Percentiles rank a stretch among this genome's conserved stretches.
Evolutionary conservation across 2,888 invertebrate genomes (phyloP).

Genomic region (Xanthia icteritia): DNA sequence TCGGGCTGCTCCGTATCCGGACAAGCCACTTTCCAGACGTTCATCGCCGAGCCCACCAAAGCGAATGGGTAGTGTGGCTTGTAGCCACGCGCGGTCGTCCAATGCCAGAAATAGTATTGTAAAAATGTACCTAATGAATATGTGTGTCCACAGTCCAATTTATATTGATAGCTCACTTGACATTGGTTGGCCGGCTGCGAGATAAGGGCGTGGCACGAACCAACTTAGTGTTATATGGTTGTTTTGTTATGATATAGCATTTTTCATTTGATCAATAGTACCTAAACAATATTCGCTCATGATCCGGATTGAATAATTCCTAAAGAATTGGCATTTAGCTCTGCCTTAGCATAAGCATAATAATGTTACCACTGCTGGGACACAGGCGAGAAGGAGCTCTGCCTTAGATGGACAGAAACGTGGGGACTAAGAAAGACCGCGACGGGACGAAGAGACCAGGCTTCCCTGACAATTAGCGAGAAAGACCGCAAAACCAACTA

Average conservation of each 20-base stretch:
- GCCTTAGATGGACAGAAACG: background rate
- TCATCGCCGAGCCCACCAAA: too few relatives aligned
- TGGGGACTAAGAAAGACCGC: background rate
- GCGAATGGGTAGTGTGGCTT: too few relatives aligned
- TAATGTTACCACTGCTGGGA: too few relatives aligned
- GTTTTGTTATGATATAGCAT: background rate
- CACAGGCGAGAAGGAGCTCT: too few relatives aligned
- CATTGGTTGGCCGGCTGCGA: background rate
- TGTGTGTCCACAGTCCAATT: background rate
- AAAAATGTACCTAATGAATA: background rate
- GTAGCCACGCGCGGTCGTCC: too few relatives aligned
- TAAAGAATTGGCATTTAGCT: background rate
- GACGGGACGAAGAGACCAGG: background rate
- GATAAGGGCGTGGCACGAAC: background rate
- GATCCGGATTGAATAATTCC: background rate
- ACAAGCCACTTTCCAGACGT: too few relatives aligned
- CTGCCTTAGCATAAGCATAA: too few relatives aligned
- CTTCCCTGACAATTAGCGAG: background rate
- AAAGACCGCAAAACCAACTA: background rate
- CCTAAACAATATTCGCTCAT: background rate
- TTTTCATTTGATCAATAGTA: background rate
- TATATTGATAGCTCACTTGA: background rate
- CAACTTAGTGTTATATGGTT: background rate
- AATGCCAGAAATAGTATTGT: background rate
- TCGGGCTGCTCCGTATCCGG: too few relatives aligned